Evolutionary conservation across 2,797 vertebrate species (phyloP), one percentile per base, ranked within the genome.

Genomic region (Pangasius mekongensis): DNA sequence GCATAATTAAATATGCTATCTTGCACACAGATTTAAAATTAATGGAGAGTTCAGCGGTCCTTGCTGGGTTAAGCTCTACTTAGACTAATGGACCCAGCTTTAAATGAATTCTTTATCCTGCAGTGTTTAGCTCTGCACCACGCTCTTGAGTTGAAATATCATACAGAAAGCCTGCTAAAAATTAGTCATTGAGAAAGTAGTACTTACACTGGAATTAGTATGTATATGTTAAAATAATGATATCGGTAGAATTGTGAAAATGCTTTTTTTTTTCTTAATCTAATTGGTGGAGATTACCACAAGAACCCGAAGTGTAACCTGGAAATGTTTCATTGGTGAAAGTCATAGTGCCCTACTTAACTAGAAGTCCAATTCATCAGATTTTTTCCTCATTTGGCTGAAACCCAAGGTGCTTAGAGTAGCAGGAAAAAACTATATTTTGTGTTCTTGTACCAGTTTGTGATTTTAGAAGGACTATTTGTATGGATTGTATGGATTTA

Each of bases 1-100:
- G 89, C 91, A 86, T 94, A 92, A 94, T 94, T 94, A 91, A 92
- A 93, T 88, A 93, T 93, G 88, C 71, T 89, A 92, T 94, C 91
- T 87, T 81, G 58, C 77, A 64, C 67, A 30, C 67, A 22, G 80
- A 84, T 87, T 91, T 88, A 90, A 92, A 90, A 91, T 92, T 86
- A 91, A 91, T 87, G 86, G 64, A 62, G 69, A 83, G 82, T 74
- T 67, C 90, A 73, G 73, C 85, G 88, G 86, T 84, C 52, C 84
- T 86, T 74, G 62, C 67, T 87, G 91, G 84, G 90, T 76, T 85
- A 76, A 76, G 74, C 89, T 84, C 87, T 81, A 85, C 85, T 88
- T 84, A 86, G 84, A 47, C 49, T 89, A 87, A 86, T 73, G 60
- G 89, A 80, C 89, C 89, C 74, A 81, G 69, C 67, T 89, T 66